These are phyloP conservation scores for Eolophus roseicapilla DNA, from an alignment of 2,113 vertebrate genomes.

Conservation along the genomic window DNA sequence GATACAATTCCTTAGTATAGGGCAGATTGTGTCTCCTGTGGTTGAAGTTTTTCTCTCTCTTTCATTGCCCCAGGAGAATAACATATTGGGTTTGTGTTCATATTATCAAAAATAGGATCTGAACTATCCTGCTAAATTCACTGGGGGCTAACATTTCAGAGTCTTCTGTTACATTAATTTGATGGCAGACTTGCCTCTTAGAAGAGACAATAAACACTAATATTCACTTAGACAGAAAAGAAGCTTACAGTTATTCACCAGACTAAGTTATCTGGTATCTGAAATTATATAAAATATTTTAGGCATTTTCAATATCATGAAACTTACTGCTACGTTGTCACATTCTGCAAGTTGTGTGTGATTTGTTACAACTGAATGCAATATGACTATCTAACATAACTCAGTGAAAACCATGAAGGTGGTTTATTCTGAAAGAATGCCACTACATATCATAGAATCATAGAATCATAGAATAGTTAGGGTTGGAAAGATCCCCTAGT, in stretches of 20 bases:
- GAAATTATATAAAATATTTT: background rate
- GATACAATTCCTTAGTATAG: background rate
- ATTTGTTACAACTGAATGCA: background rate
- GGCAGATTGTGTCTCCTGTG: background rate
- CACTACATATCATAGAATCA: background rate
- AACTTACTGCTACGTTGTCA: background rate
- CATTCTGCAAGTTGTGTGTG: background rate
- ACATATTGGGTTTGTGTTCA: background rate
- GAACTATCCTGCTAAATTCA: background rate
- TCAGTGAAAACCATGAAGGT: background rate
- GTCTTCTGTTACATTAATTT: background rate
- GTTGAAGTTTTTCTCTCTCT: background rate
- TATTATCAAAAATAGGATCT: background rate
- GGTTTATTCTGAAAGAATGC: background rate
- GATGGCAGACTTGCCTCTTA: background rate
- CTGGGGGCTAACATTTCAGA: background rate
- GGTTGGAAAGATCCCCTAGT: background rate
- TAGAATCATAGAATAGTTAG: background rate
- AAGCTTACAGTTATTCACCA: background rate
- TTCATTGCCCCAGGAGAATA: background rate
- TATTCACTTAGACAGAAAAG: background rate
- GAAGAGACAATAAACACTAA: background rate
- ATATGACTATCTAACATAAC: background rate
- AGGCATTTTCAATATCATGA: background rate
- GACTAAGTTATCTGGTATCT: background rate